Conservation (phyloP, 2,888 invertebrate genomes). For the Xanthia icteritia region DNA sequence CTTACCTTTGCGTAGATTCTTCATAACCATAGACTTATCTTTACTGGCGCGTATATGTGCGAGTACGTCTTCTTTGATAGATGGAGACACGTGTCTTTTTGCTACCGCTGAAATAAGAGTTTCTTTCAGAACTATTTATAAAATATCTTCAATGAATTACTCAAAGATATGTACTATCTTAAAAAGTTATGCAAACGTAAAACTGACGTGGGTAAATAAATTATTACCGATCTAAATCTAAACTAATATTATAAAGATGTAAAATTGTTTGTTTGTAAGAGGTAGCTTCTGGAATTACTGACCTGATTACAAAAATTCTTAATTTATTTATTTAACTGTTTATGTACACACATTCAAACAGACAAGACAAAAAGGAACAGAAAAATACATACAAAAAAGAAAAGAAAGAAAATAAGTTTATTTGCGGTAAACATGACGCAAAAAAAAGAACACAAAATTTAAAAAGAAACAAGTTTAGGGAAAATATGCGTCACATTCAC, state of each 20-base stretch:
- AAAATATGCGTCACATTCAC: too few species aligned
- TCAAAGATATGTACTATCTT: neutral
- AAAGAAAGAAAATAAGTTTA: too few species aligned
- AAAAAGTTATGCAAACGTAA: neutral
- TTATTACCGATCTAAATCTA: neutral
- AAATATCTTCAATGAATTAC: neutral
- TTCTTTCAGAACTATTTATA: neutral
- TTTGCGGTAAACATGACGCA: too few species aligned
- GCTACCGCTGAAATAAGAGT: constrained; percentile 40
- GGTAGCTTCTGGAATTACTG: too few species aligned
- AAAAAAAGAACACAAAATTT: too few species aligned
- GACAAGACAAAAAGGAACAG: too few species aligned
- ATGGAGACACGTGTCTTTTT: constrained; percentile 50
- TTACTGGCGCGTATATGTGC: constrained; percentile 5
- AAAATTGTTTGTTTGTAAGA: too few species aligned
- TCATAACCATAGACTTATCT: constrained; percentile 37
- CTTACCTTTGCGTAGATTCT: constrained; percentile 48
- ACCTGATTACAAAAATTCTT: too few species aligned
- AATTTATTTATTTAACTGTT: too few species aligned
- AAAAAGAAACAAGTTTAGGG: too few species aligned
- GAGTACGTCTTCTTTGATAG: constrained; percentile 44
- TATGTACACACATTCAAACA: too few species aligned
- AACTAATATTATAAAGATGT: neutral
- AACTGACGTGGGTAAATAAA: neutral
- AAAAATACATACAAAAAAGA: too few species aligned